Percentiles rank a stretch among this genome's conserved stretches.
These are phyloP conservation scores for Bradypodion ventrale DNA, from an alignment of 2,797 vertebrate genomes.

Conservation along the genomic window DNA sequence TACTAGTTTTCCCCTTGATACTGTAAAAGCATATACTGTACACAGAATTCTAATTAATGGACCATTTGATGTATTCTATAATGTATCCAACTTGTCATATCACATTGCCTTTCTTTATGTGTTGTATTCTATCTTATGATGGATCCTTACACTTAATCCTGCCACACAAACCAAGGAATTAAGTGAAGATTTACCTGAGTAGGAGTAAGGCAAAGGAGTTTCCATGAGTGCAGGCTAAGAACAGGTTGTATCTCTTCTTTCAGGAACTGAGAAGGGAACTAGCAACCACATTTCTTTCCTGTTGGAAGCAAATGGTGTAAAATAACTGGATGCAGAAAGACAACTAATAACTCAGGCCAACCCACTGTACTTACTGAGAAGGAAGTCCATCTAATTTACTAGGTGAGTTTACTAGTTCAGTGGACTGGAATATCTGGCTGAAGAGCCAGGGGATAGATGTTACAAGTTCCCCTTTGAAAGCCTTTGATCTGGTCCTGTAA, in stretches of 20 bases:
- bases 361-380: too few species aligned
- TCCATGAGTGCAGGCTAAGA: background rate
- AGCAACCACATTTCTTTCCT: background rate
- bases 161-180: background rate
- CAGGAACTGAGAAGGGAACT: background rate
- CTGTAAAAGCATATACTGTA: background rate
- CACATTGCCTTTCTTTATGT: background rate
- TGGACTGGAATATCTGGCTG: too few species aligned
- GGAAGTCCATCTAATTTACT: too few species aligned
- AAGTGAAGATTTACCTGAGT: background rate
- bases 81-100: background rate
- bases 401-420: too few species aligned
- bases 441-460: too few species aligned
- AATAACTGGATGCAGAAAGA: too few species aligned
- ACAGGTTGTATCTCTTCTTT: background rate
- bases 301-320: background rate
- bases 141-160: background rate
- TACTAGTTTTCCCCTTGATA: background rate
- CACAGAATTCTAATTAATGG: background rate
- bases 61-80: background rate
- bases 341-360: too few species aligned
- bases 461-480: too few species aligned
- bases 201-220: background rate
- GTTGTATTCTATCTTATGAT: background rate
- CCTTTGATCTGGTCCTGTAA: too few species aligned